phyloP scores from a whole-genome alignment of 2,888 invertebrate species.

The Periphyllus acericola region DNA sequence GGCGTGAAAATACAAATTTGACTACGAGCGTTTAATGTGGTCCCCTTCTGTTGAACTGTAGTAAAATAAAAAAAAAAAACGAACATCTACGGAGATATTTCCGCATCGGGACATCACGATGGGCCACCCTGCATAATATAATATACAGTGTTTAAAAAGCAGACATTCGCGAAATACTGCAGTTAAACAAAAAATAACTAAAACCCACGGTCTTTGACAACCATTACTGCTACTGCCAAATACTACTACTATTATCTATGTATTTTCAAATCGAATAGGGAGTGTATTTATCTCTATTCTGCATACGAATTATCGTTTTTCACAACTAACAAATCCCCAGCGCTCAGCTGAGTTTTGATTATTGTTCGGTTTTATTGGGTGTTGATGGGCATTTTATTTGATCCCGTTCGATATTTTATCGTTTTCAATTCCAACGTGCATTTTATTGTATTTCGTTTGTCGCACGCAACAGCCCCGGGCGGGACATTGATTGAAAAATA shows the following conservation, averaged over 20 bases:
- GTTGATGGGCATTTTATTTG: constrained; percentile 6
- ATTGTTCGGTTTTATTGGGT: constrained; percentile 12
- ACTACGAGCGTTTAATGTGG: no score
- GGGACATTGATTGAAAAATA: background rate
- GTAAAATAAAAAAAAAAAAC: no score
- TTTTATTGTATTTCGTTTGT: constrained; percentile 16
- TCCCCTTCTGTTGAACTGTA: no score
- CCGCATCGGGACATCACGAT: no score
- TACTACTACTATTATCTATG: background rate
- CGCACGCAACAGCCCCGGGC: background rate
- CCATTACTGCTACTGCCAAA: background rate
- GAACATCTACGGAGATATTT: no score
- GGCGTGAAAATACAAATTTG: no score
- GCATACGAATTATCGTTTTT: background rate
- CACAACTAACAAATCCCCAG: background rate
- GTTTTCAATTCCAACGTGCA: background rate
- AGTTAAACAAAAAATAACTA: no score
- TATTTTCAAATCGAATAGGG: background rate
- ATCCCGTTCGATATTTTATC: constrained; percentile 31
- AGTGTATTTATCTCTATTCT: background rate
- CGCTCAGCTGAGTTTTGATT: constrained; percentile 10
- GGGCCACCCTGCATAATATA: no score
- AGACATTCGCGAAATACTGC: no score
- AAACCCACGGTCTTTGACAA: no score
- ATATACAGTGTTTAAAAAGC: no score